Evolutionary conservation across 2,113 vertebrate species (phyloP).

Genomic region (Muntiacus reevesi): DNA sequence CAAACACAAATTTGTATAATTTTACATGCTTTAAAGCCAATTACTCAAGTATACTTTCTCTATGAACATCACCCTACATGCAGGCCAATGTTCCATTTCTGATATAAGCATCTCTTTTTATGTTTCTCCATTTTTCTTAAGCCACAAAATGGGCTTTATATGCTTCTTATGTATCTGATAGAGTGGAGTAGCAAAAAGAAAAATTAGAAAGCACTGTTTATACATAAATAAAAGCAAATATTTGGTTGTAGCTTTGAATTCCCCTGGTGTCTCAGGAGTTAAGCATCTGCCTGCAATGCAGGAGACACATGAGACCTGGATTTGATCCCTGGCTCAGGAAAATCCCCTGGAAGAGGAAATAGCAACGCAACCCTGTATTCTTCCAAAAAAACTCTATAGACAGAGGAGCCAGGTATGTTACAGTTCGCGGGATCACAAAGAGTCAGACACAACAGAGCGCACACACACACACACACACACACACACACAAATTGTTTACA

Average conservation of each 20-base stretch:
- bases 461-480: not conserved
- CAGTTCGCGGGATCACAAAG: rapidly evolving
- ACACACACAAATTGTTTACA: not conserved
- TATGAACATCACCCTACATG: not conserved
- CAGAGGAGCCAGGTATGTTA: not conserved
- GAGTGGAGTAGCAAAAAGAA: not conserved
- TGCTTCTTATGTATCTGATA: not conserved
- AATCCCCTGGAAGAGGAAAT: not conserved
- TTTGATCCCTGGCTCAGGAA: not conserved
- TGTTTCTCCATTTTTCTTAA: not conserved
- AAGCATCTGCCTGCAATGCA: not conserved
- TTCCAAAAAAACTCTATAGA: not conserved
- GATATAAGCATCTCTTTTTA: not conserved
- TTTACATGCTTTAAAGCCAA: not conserved
- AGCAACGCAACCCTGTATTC: not conserved
- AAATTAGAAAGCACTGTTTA: not conserved
- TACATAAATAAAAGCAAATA: not conserved
- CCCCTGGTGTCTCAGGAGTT: not conserved
- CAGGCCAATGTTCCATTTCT: not conserved
- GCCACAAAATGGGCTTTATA: not conserved
- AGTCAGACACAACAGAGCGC: not conserved
- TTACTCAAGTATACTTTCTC: not conserved
- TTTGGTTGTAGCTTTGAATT: not conserved
- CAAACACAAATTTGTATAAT: not conserved
- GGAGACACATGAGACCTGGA: not conserved